Base-by-base conservation (phyloP, 2,113 vertebrate species). In the Urocolius indicus region DNA sequence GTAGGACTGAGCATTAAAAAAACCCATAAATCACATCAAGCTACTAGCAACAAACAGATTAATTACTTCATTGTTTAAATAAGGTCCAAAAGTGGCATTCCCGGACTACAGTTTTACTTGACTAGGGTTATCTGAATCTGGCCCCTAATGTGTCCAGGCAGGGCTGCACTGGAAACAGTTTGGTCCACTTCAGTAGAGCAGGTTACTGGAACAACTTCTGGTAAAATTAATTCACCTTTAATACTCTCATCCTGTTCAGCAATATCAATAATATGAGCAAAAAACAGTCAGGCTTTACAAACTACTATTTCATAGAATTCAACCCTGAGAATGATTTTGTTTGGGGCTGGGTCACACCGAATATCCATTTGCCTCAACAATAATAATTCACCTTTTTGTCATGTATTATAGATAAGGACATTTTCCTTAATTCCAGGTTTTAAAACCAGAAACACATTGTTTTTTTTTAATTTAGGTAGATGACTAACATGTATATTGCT, bases 391-490 rank as follows among this genome's bases (percentile, higher is more conserved):
- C 24, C 30, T 87, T 87, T 93, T 91, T 52, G 48, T 65, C 66
- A 48, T 26, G 15, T 46, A 66, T 46, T 66, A 66, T 10, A 8
- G 45, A 59, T 83, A 67, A 14, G 27, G 43, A 88, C 66, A 34
- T 91, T 48, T 85, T 87, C 34, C 21, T 57, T 88, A 73, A 66
- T 89, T 80, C 93, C 63, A 91, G n/a, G 24, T 45, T 89, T 84
- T 84, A 65, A 29, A 87, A 92, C 13, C 38, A 85, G 32, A 89
- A 89, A 45, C 2, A n/a, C 16, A 69, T 55, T 41, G 29, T 11
- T 9, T 3, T 17, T 91, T 91, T 90, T 71, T 36, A 3, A 86
- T 57, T 75, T 55, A 13, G 32, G 8, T 38, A 86, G 32, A 48
- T 2, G 9, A 92, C 17, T 51, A 87, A 69, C 12, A 46, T 34